A percentile compares a stretch with the other conserved stretches of the same genome.
These are phyloP conservation scores for Amphibalanus amphitrite DNA, from an alignment of 1,140 invertebrate species.

Conservation along the genomic window DNA sequence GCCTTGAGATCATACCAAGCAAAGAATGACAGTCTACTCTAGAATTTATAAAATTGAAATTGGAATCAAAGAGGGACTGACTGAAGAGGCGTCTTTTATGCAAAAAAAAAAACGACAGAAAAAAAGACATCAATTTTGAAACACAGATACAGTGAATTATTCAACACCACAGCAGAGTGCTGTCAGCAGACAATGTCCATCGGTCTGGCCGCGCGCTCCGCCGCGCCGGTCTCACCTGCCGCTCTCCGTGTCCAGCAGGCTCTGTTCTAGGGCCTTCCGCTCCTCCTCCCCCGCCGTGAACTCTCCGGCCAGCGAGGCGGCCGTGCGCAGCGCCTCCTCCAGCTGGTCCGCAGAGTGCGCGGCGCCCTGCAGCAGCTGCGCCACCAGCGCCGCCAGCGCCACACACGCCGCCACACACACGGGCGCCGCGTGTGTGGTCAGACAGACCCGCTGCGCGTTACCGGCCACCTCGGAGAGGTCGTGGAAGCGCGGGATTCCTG, in stretches of 20 bases:
- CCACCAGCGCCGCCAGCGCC: constrained; percentile 13
- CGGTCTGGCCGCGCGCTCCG: no score
- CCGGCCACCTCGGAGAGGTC: constrained; percentile 24
- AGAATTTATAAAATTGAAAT: no score
- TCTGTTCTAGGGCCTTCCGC: not conserved
- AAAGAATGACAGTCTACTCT: no score
- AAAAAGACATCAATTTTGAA: no score
- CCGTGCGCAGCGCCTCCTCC: not conserved
- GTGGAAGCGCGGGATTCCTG: constrained; percentile 22
- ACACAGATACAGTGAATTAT: no score
- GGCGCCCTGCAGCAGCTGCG: constrained; percentile 22
- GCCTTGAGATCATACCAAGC: no score
- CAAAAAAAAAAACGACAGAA: no score
- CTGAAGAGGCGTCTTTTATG: no score
- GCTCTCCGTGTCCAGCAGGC: not conserved
- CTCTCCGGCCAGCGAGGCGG: not conserved
- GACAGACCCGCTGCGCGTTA: constrained; percentile 25
- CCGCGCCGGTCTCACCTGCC: not conserved
- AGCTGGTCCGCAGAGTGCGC: not conserved
- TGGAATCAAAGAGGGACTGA: no score
- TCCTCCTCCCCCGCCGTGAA: not conserved
- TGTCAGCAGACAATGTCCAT: no score
- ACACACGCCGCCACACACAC: constrained; percentile 21
- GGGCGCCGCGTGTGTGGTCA: constrained; percentile 22
- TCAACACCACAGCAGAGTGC: no score